Evolutionary conservation across 2,888 invertebrate genomes (phyloP), one percentile per base, ranked within the genome.

Genomic region (Acanthopleura granulata): DNA sequence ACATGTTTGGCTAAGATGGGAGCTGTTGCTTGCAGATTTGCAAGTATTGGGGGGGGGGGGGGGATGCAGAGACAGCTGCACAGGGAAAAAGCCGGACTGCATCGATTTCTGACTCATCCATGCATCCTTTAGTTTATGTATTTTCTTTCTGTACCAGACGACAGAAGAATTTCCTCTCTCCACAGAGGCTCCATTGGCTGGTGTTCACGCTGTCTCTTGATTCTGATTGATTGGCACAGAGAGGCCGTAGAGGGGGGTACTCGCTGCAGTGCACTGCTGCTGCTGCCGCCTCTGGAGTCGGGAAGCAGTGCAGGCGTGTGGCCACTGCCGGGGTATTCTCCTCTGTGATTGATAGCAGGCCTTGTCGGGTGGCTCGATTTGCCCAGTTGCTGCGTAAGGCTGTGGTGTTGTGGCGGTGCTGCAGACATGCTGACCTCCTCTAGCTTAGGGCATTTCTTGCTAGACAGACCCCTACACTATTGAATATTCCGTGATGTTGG

Each of bases 51-150:
- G 57, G 57, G 57, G 3, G 22, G 57, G 57, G 57, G 12, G 57
- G 57, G 22, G 57, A 22, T 66, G 66, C 66, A 66, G 66, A 27
- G 66, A 66, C 66, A 66, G 29, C 66, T 66, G 66, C 66, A 66
- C 15, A 25, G 66, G 66, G 29, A 66, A 66, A 66, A 66, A 66
- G n/a, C 57, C 25, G 1, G 66, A 22, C 66, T 66, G 66, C 66
- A 66, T 66, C 66, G 66, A 66, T 66, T 66, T 66, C 66, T 66
- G 66, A 66, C 66, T 66, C 66, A 66, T 66, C 66, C 66, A 27
- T 66, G 66, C 66, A 66, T 66, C 66, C 66, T 66, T 66, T 66
- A 66, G 57, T 57, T 57, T 66, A 66, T 27, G 29, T 66, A 27
- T 22, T 27, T 66, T 66, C 66, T 66, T 27, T 66, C 66, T 27